These are phyloP conservation scores for Drosophila santomea DNA, from an alignment of 1,140 invertebrate genomes.

Conservation along the genomic window DNA sequence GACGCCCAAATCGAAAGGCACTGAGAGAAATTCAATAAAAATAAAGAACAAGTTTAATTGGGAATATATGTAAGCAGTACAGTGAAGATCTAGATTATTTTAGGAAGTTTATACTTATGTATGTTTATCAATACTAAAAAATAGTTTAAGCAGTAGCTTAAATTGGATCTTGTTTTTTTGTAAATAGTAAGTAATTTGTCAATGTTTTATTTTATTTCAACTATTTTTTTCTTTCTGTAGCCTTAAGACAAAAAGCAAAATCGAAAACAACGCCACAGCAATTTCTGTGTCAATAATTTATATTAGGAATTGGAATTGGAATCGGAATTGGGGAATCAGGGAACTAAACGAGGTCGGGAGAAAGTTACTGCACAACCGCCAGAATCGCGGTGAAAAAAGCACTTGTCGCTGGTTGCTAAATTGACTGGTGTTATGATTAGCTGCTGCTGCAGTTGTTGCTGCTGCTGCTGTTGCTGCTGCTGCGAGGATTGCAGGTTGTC, in stretches of 20 bases:
- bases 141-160: too few relatives aligned
- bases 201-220: too few relatives aligned
- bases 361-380: constrained; percentile 62
- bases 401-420: constrained; percentile 73
- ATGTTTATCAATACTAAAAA: too few relatives aligned
- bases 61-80: too few relatives aligned
- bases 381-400: constrained; percentile 32
- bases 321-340: constrained; percentile 50
- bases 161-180: too few relatives aligned
- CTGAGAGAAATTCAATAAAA: neutral
- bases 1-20: constrained; percentile 14
- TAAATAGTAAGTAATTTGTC: too few relatives aligned
- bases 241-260: constrained; percentile 8
- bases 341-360: constrained; percentile 77
- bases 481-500: constrained; percentile 64
- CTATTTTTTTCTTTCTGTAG: constrained; percentile 1
- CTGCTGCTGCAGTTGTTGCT: constrained; percentile 1
- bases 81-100: too few relatives aligned
- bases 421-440: constrained; percentile 75
- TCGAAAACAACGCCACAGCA: constrained; percentile 36
- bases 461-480: constrained; percentile 10
- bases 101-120: too few relatives aligned
- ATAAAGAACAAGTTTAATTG: neutral
- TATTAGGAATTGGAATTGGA: constrained; percentile 72
- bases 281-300: constrained; percentile 75